These are phyloP conservation scores for Orcinus orca DNA, from an alignment of 2,113 vertebrate species.

Conservation along the genomic window DNA sequence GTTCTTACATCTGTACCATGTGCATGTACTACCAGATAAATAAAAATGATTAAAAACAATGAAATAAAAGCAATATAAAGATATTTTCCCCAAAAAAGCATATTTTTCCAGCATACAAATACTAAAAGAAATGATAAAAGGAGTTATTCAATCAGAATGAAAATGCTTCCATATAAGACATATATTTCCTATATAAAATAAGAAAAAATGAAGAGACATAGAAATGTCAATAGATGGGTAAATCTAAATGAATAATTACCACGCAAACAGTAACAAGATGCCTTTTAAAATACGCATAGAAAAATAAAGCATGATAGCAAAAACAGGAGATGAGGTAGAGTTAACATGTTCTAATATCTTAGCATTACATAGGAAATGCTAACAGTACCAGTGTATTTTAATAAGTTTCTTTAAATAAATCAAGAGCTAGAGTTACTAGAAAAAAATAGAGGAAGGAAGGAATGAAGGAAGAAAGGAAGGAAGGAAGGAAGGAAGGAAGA, in stretches of 20 bases:
- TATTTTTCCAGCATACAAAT: background rate
- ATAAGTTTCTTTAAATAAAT: background rate
- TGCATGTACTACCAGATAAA: background rate
- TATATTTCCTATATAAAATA: background rate
- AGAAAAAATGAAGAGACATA: background rate
- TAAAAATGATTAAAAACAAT: background rate
- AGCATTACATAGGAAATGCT: background rate
- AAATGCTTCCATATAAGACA: background rate
- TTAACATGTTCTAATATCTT: background rate
- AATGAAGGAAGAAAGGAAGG: accelerated
- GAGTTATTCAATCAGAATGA: background rate
- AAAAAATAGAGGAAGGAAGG: background rate
- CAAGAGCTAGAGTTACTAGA: background rate
- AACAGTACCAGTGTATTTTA: background rate
- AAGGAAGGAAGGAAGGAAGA: too few relatives aligned
- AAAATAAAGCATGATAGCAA: background rate
- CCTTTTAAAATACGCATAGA: background rate
- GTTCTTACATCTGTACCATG: background rate
- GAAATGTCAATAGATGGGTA: background rate
- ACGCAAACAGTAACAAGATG: background rate
- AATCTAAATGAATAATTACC: background rate
- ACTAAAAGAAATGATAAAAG: background rate
- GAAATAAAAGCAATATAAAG: background rate
- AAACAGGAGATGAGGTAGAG: background rate
- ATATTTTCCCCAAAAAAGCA: background rate